Evolutionary conservation across 2,113 vertebrate genomes (phyloP).

Genomic region (Sebastes fasciatus): DNA sequence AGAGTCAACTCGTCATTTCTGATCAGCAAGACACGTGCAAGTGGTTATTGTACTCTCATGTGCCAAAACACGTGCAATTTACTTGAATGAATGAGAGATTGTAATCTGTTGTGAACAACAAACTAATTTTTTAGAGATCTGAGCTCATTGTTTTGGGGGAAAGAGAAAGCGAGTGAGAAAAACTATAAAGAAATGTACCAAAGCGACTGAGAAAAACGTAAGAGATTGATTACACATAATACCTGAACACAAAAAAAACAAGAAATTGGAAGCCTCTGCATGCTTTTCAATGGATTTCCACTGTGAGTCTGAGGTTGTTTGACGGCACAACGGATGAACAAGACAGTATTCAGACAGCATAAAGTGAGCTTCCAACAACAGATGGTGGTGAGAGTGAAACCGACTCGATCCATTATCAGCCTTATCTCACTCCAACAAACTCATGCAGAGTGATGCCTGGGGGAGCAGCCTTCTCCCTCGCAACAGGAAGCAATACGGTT

Average conservation of each 20-base stretch:
- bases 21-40: no score
- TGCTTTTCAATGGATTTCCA: neutral
- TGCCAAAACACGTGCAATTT: no score
- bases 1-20: no score
- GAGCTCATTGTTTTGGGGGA: no score
- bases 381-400: conserved; percentile 26
- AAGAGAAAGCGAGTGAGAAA: no score
- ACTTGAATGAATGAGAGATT: no score
- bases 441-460: conserved; percentile 16
- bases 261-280: neutral
- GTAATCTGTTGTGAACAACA: no score
- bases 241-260: neutral
- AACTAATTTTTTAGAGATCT: no score
- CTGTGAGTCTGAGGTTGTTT: neutral
- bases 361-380: conserved; percentile 25
- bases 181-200: no score
- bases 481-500: conserved; percentile 6
- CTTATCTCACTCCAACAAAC: conserved; percentile 26
- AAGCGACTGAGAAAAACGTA: no score
- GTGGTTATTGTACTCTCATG: no score
- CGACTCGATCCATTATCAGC: conserved; percentile 21
- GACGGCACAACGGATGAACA: neutral
- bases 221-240: neutral
- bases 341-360: neutral
- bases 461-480: conserved; percentile 8